These are phyloP conservation scores for Pseudanteris insignis DNA, from an alignment of 2,888 invertebrate species.

Conservation along the genomic window DNA sequence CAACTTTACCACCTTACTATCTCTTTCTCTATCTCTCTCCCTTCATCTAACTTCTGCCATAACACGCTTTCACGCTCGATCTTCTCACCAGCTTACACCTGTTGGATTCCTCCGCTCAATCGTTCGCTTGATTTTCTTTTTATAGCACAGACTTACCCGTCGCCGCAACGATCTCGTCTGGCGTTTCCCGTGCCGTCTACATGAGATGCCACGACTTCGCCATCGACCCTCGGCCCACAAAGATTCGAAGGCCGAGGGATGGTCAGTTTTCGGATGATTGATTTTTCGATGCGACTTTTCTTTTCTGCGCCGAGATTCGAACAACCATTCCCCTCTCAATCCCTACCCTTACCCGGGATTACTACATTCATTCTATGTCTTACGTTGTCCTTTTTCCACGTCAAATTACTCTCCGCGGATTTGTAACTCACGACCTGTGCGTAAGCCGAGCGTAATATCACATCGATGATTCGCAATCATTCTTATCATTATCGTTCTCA, in stretches of 20 bases:
- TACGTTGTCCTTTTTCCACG: no score
- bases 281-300: constrained; percentile 3
- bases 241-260: constrained; percentile 3
- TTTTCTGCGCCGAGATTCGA: background rate
- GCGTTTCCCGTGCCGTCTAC: constrained; percentile 24
- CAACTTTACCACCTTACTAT: no score
- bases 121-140: constrained; percentile 50
- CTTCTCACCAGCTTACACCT: constrained; percentile 64
- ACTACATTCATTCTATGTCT: no score
- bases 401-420: no score
- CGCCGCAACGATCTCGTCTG: constrained; percentile 11
- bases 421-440: no score
- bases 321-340: no score
- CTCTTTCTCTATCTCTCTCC: constrained; percentile 35
- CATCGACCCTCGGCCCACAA: no score
- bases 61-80: constrained; percentile 54
- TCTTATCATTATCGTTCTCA: no score
- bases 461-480: no score
- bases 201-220: no score
- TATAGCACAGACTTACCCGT: constrained; percentile 45
- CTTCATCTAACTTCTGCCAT: constrained; percentile 47
- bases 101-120: constrained; percentile 59
- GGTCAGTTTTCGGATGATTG: constrained; percentile 16
- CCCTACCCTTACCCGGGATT: no score
- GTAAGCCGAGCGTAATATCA: no score